phyloP scores from a whole-genome alignment of 1,140 invertebrate genomes.

The Drosophila trapezifrons region DNA sequence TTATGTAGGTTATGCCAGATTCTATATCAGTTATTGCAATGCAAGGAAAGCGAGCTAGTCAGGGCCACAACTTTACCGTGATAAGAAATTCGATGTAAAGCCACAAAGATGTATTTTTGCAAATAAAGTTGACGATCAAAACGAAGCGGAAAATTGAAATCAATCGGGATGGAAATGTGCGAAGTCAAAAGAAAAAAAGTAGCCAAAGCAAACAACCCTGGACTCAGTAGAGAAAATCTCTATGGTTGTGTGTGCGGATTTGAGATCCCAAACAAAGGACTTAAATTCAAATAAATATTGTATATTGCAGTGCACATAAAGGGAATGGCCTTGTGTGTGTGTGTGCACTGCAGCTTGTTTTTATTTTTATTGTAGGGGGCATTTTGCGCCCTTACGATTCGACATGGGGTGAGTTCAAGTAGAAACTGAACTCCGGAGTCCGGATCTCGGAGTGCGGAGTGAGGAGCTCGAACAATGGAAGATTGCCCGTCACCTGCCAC shows the following conservation, averaged over 20 bases:
- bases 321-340: conserved; percentile 59
- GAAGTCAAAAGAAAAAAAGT: conserved; percentile 62
- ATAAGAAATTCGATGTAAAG: conserved; percentile 77
- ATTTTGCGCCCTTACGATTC: conserved; percentile 80
- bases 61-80: conserved; percentile 64
- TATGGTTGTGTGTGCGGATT: conserved; percentile 64
- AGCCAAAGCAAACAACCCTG: conserved; percentile 77
- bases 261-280: conserved; percentile 78
- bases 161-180: conserved; percentile 23
- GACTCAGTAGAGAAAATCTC: conserved; percentile 20
- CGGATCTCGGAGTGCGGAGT: conserved; percentile 19
- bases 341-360: conserved; percentile 65
- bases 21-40: conserved; percentile 69
- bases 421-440: conserved; percentile 35
- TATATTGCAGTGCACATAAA: conserved; percentile 80
- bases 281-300: conserved; percentile 84
- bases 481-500: conserved; percentile 84
- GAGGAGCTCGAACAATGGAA: conserved; percentile 63
- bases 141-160: conserved; percentile 32
- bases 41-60: conserved; percentile 77
- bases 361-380: conserved; percentile 80
- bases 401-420: conserved; percentile 82
- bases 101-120: conserved; percentile 62
- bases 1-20: conserved; percentile 44
- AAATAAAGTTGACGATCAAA: conserved; percentile 77